Conservation (phyloP, 2,113 vertebrate genomes). For the Oncorhynchus kisutch region DNA sequence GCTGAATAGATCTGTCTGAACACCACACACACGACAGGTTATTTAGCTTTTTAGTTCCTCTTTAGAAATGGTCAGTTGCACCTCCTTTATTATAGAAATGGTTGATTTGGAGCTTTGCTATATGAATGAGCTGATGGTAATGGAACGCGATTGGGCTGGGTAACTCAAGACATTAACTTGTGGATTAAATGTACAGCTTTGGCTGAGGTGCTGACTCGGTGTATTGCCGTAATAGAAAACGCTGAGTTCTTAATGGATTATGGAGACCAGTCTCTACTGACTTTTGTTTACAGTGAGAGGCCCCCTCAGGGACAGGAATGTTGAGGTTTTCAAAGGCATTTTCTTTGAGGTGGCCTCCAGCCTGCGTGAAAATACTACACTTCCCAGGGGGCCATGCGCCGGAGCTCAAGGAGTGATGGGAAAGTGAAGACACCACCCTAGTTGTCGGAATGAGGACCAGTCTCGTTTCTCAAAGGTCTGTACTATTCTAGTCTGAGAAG, state of each 20-base stretch:
- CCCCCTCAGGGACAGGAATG: background rate
- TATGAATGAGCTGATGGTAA: conserved; percentile 16
- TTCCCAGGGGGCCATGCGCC: background rate
- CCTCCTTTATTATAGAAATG: conserved; percentile 1
- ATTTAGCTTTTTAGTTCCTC: background rate
- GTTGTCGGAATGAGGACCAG: background rate
- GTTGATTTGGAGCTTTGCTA: conserved; percentile 1
- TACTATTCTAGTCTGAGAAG: background rate
- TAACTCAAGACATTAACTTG: background rate
- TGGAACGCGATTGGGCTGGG: conserved; percentile 33
- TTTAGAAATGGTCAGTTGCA: conserved; percentile 5
- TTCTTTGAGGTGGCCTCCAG: background rate
- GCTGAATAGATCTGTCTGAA: conserved; percentile 35
- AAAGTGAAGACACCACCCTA: background rate
- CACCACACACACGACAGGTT: conserved; percentile 16
- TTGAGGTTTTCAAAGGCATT: background rate
- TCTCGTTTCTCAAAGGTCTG: background rate
- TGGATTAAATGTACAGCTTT: background rate
- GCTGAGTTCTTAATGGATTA: background rate
- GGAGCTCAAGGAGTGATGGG: background rate
- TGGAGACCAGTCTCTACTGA: conserved; percentile 1
- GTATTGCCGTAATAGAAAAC: conserved; percentile 3
- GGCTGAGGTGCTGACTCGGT: background rate
- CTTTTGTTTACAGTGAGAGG: conserved; percentile 9
- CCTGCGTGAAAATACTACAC: background rate